Evolutionary conservation across 2,888 invertebrate genomes (phyloP).

Genomic region (Cantharis lateralis): DNA sequence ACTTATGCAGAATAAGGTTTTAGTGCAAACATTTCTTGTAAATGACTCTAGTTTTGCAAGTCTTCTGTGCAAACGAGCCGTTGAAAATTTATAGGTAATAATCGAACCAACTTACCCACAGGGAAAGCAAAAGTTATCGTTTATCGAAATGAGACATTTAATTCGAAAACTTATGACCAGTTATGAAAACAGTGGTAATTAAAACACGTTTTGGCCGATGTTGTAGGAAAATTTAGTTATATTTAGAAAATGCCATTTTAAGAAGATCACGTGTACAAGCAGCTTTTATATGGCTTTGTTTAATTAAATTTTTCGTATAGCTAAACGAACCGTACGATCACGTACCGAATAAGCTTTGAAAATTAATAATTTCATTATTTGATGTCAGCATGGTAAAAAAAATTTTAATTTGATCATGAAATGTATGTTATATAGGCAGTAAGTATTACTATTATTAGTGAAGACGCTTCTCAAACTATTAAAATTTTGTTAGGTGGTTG

Average conservation of each 20-base stretch:
- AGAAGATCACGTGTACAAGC: conserved; percentile 22
- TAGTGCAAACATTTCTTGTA: neutral
- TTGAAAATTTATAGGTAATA: conserved; percentile 1
- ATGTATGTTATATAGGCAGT: neutral
- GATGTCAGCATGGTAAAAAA: neutral
- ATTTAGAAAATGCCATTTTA: conserved; percentile 2
- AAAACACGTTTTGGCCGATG: neutral
- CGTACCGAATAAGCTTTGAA: conserved; percentile 1
- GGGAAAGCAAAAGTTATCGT: neutral
- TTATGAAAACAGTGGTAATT: neutral
- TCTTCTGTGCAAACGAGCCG: neutral
- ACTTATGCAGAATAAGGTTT: neutral
- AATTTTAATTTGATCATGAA: neutral
- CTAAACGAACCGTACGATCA: neutral
- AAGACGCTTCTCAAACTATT: neutral
- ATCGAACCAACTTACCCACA: neutral
- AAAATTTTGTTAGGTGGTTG: neutral
- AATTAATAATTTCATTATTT: neutral
- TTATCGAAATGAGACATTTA: neutral
- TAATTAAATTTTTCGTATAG: conserved; percentile 19
- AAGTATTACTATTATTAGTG: neutral
- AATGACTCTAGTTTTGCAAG: neutral
- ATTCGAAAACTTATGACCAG: neutral
- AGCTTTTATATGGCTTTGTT: conserved; percentile 8
- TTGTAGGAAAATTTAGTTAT: neutral